Base-by-base conservation (phyloP, 2,888 invertebrate species). In the Cheilosia pagana region DNA sequence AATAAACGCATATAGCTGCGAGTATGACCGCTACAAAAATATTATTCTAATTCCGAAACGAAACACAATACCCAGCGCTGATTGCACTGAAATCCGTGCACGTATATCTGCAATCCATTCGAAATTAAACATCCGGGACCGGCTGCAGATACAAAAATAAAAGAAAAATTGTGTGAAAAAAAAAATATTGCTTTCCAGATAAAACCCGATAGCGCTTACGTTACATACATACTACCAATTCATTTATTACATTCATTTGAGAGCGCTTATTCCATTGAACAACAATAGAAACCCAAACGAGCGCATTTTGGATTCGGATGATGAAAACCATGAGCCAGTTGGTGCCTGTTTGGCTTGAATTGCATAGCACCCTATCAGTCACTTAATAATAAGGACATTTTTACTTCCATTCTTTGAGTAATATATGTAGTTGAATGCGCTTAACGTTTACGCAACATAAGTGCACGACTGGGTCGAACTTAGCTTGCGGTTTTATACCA, bases 191-290 rank as follows among this genome's bases (percentile, higher is more conserved):
- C 25, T 10, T 55, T 31, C 25, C 53, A 63, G 21, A 48, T 35
- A 35, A 35, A 63, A 28, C 41, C 25, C 31, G 5, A 23, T 16
- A 19, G 35, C 19, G n/a, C 23, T 1, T 3, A 35, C 35, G 10
- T 12, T 12, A 3, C 12, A 3, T 12, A 28, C 60, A 48, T 19
- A 14, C 50, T 35, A 50, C 21, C 50, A 39, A 50, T 50, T 63
- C 63, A 50, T 50, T 63, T 50, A 63, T 63, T 62, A 62, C 45
- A 62, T 16, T 45, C 60, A 62, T 63, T 63, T 63, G 63, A 23
- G 6, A 35, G 35, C 35, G 50, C 14, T 50, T 35, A 35, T 63
- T 48, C 35, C 31, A n/a, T 25, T 8, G 14, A 35, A 63, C 14
- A 50, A 50, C 50, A 50, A 50, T 62, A 45, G 28, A 45, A 62